Conservation (phyloP, 2,888 invertebrate species). For the Parnassius glacialis region DNA sequence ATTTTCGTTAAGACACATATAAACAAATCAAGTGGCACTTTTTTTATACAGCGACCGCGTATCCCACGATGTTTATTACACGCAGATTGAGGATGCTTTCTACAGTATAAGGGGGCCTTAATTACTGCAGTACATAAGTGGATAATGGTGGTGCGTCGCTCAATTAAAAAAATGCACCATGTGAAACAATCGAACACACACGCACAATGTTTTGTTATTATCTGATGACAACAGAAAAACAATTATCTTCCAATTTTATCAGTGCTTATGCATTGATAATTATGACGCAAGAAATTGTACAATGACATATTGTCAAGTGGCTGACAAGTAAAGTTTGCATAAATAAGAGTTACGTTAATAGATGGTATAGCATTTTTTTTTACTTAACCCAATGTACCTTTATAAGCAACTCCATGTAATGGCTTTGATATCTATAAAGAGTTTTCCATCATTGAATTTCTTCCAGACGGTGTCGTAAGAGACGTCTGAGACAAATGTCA, state of each 20-base stretch:
- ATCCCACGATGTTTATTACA: too few relatives aligned
- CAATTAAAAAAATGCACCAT: conserved; percentile 23
- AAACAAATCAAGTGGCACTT: too few relatives aligned
- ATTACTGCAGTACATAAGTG: neutral
- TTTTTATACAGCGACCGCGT: too few relatives aligned
- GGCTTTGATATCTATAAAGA: too few relatives aligned
- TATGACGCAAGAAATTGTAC: conserved; percentile 37
- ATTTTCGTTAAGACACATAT: too few relatives aligned
- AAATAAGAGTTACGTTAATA: neutral
- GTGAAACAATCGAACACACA: conserved; percentile 29
- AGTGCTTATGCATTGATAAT: conserved; percentile 30
- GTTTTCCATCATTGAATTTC: too few relatives aligned
- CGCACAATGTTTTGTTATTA: conserved; percentile 26
- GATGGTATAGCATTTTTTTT: too few relatives aligned
- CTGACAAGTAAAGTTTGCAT: conserved; percentile 7
- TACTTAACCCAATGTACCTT: too few relatives aligned
- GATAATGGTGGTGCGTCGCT: neutral
- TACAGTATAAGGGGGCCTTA: neutral
- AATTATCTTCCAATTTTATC: conserved; percentile 36
- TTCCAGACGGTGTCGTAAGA: too few relatives aligned
- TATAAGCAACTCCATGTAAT: too few relatives aligned
- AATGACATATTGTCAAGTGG: conserved; percentile 46
- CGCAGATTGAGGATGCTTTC: too few relatives aligned
- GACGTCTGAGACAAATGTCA: too few relatives aligned
- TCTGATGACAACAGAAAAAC: conserved; percentile 33